These are phyloP conservation scores for Drosophila kohkoa DNA, from an alignment of 1,140 invertebrate species.

Conservation along the genomic window DNA sequence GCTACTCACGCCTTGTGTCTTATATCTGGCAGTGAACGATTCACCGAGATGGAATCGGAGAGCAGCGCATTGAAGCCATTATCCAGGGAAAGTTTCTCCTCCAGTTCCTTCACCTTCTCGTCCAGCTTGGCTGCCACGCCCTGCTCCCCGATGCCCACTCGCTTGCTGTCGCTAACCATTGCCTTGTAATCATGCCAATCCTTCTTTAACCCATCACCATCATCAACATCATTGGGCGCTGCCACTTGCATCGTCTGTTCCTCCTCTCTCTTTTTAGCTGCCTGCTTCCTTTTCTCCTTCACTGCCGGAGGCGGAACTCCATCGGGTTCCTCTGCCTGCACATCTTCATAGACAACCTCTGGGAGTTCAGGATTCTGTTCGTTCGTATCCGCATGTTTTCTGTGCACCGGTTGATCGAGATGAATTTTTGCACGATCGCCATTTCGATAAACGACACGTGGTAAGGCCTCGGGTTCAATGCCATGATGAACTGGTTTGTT, in stretches of 20 bases:
- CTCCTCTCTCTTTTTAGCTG: constrained; percentile 3
- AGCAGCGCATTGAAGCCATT: constrained; percentile 95
- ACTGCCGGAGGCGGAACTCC: not conserved
- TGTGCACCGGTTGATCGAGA: constrained; percentile 23
- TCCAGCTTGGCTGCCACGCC: constrained; percentile 89
- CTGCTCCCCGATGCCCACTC: constrained; percentile 91
- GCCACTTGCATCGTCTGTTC: constrained; percentile 34
- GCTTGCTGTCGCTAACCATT: constrained; percentile 89
- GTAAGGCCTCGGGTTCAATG: constrained; percentile 41
- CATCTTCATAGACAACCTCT: constrained; percentile 12
- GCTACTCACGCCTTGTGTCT: constrained; percentile 90
- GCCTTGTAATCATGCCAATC: constrained; percentile 95
- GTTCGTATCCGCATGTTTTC: not conserved
- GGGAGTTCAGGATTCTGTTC: not conserved
- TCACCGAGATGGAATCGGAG: constrained; percentile 95
- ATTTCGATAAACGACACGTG: not conserved
- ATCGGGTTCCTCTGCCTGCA: not conserved
- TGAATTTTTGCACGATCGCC: not conserved
- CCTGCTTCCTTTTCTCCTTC: constrained; percentile 14
- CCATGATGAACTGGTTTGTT: constrained; percentile 69
- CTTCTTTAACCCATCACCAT: constrained; percentile 66
- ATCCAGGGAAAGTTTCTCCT: constrained; percentile 66
- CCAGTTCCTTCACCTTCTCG: constrained; percentile 89
- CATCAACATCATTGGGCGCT: constrained; percentile 86
- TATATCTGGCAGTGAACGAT: constrained; percentile 93